phyloP scores from a whole-genome alignment of 2,797 vertebrate genomes.

The Diceros bicornis region DNA sequence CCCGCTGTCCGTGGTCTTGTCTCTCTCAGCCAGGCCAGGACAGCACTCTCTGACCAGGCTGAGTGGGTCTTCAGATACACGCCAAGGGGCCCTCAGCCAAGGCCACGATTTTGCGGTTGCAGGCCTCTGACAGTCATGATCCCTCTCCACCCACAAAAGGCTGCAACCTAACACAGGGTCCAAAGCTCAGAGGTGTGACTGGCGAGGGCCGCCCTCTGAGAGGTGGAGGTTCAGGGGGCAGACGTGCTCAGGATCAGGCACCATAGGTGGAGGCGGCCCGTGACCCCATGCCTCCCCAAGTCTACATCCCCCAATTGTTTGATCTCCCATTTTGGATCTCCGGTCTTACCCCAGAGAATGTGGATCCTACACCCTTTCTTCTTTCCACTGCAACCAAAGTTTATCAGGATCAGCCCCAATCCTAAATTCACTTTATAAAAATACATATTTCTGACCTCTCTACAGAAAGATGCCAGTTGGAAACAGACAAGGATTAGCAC shows the following conservation, averaged over 20 bases:
- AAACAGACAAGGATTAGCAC: background rate
- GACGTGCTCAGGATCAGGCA: fast-evolving
- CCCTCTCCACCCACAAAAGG: background rate
- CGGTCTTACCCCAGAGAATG: background rate
- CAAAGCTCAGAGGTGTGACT: background rate
- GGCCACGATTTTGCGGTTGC: background rate
- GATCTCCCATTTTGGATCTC: background rate
- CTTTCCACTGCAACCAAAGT: background rate
- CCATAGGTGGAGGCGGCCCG: fast-evolving
- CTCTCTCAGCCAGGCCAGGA: background rate
- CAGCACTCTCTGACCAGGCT: fast-evolving
- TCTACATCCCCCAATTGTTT: fast-evolving
- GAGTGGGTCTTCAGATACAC: fast-evolving
- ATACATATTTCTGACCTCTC: background rate
- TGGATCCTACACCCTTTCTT: background rate
- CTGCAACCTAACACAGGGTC: fast-evolving
- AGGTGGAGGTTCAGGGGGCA: fast-evolving
- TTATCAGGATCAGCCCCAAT: background rate
- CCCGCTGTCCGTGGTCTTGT: background rate
- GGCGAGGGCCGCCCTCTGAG: fast-evolving
- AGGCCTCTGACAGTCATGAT: background rate
- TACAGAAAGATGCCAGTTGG: background rate
- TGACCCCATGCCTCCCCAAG: fast-evolving
- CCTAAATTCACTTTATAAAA: background rate
- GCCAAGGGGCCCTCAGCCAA: background rate